Evolutionary conservation across 2,888 invertebrate species (phyloP).

Genomic region (Danaus chrysippus): DNA sequence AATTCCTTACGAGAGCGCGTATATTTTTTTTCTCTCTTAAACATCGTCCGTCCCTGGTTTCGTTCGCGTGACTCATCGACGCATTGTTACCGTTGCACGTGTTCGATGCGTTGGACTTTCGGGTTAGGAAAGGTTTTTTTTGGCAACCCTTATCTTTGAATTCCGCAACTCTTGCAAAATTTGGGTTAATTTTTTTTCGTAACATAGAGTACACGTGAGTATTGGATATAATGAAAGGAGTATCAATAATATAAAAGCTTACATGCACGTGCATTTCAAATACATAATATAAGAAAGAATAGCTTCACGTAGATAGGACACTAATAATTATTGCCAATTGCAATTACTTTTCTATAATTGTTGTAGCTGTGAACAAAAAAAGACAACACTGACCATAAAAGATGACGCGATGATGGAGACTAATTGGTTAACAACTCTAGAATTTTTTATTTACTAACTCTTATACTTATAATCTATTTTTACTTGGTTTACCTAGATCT

Average conservation of each 20-base stretch:
- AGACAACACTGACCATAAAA: too few species aligned
- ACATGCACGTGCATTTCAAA: constrained; percentile 17
- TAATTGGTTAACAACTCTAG: too few species aligned
- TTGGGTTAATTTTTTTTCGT: constrained; percentile 65
- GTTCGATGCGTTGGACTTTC: constrained; percentile 64
- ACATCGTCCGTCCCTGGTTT: constrained; percentile 59
- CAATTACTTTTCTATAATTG: constrained; percentile 53
- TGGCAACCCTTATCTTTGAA: constrained; percentile 73
- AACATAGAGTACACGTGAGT: constrained; percentile 46
- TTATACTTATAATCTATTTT: too few species aligned
- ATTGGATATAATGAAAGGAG: constrained; percentile 37
- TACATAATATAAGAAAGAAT: constrained; percentile 22
- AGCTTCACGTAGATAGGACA: constrained; percentile 26
- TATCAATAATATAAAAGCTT: constrained; percentile 17
- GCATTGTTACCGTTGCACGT: constrained; percentile 73
- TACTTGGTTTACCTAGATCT: too few species aligned
- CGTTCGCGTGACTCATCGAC: constrained; percentile 68
- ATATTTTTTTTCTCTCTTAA: constrained; percentile 74
- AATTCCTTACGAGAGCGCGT: constrained; percentile 76
- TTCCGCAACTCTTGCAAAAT: constrained; percentile 78
- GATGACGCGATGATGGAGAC: too few species aligned
- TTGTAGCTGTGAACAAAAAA: constrained; percentile 40
- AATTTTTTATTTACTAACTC: too few species aligned
- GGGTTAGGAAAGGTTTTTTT: constrained; percentile 76
- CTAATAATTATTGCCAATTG: constrained; percentile 52